Base-by-base conservation (phyloP, 2,888 invertebrate genomes). In the Hemithea aestivaria region DNA sequence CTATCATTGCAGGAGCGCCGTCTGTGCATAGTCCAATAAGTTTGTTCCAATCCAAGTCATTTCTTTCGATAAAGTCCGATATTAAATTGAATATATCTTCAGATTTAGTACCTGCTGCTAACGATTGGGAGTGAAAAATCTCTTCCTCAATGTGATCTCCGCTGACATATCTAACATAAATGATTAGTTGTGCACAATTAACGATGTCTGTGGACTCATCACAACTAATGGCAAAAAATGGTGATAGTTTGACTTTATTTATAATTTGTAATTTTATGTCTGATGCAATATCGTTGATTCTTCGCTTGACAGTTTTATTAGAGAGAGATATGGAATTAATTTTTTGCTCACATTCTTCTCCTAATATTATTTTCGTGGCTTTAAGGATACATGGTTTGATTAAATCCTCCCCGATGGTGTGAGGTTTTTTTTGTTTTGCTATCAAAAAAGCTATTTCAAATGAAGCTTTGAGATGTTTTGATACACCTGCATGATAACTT, bases 1-100 rank as follows among this genome's bases (percentile, higher is more conserved):
- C 56, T 27, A 56, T 31, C 53, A 57, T 47, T 30, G 48, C 50
- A 6, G 56, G 53, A 49, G 53, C 53, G 25, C 54, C 53, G 20
- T 61, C 52, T 32, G 54, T 57, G 40, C 52, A 55, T 5, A 58
- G 27, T n/a, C 41, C 53, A 8, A 47, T 39, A 20, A 56, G 40
- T 10, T 51, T 58, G 12, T 56, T 27, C 59, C 52, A 61, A 35
- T 27, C 30, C 24, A 56, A 28, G 8, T 36, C 24, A 45, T 46
- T 34, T 45, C 47, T 41, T 6, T 40, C 35, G n/a, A 53, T 37
- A 21, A 24, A 46, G 36, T 49, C 31, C 6, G 37, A 33, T 16
- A 54, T 27, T 35, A 40, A 7, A 2, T 35, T 39, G 44, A 49
- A 45, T 2, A 49, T 27, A 16, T 48, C 44, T 6, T 27, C 21